A percentile compares a stretch with the other conserved stretches of the same genome.
These are phyloP conservation scores for Eupithecia abbreviata DNA, from an alignment of 2,888 invertebrate genomes.

Conservation along the genomic window DNA sequence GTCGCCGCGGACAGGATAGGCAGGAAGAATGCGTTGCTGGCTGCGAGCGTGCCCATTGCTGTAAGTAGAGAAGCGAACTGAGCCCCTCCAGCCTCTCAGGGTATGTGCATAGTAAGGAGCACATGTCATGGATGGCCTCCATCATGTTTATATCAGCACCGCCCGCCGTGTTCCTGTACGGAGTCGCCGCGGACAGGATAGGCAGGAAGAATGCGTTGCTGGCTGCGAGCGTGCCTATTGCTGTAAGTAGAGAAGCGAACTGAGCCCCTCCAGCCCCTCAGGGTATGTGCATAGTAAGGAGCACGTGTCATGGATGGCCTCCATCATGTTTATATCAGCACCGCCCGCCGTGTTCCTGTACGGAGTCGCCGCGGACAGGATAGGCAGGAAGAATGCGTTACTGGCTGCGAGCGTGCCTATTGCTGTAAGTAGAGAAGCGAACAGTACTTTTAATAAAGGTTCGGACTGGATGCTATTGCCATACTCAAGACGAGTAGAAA, in stretches of 20 bases:
- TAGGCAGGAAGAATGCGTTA: constrained; percentile 79
- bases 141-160: constrained; percentile 84
- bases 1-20: constrained; percentile 79
- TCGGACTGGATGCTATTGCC: too few relatives aligned
- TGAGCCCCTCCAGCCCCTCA: constrained; percentile 71
- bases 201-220: constrained; percentile 80
- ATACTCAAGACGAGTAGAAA: too few relatives aligned
- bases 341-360: constrained; percentile 81
- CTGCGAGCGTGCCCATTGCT: constrained; percentile 68
- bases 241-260: constrained; percentile 62
- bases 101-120: constrained; percentile 68
- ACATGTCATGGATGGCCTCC: constrained; percentile 84
- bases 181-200: constrained; percentile 76
- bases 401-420: constrained; percentile 70
- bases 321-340: constrained; percentile 83
- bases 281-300: constrained; percentile 67
- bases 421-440: constrained; percentile 56
- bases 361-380: constrained; percentile 78
- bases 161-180: constrained; percentile 81
- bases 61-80: constrained; percentile 66
- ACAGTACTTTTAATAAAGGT: too few relatives aligned
- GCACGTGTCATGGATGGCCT: constrained; percentile 83
- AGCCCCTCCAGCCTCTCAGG: constrained; percentile 68
- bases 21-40: constrained; percentile 75
- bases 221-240: constrained; percentile 68